A percentile compares a stretch with the other conserved stretches of the same genome.
phyloP scores from a whole-genome alignment of 1,140 invertebrate species.

The Holotrichia oblita region DNA sequence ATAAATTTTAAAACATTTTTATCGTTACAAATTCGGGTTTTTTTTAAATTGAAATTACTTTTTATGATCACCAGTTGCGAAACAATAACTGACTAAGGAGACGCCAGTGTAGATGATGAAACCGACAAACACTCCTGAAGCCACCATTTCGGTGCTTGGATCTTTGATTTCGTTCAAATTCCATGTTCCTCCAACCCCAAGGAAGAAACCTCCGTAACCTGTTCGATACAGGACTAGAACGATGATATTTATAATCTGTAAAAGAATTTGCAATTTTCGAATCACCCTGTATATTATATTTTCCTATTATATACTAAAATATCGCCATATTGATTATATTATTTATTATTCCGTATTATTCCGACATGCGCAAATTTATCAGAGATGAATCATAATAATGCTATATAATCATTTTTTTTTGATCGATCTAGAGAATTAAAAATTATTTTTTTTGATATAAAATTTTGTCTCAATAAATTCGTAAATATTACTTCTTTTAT shows the following conservation, averaged over 20 bases:
- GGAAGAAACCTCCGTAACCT: conserved; percentile 81
- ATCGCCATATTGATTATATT: background rate
- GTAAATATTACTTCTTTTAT: no score
- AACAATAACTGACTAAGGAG: conserved; percentile 75
- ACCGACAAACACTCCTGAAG: conserved; percentile 84
- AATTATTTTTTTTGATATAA: no score
- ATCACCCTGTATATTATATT: background rate
- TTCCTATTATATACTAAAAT: no score
- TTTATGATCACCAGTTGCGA: conserved; percentile 80
- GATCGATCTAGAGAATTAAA: no score
- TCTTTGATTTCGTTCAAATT: conserved; percentile 89
- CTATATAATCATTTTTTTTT: no score
- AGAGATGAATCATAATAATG: background rate
- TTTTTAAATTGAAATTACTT: no score
- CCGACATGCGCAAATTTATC: background rate
- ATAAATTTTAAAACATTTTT: no score
- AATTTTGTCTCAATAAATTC: no score
- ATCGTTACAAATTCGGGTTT: no score
- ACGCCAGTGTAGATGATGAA: conserved; percentile 83
- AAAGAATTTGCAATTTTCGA: conserved; percentile 56
- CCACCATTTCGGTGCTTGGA: conserved; percentile 84
- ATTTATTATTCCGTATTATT: no score
- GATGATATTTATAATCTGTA: conserved; percentile 81
- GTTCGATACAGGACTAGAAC: conserved; percentile 82
- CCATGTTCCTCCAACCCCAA: conserved; percentile 88